Percentiles rank a stretch among this genome's conserved stretches.
Evolutionary conservation across 2,888 invertebrate species (phyloP).

Genomic region (Chrysopilus asiliformis): DNA sequence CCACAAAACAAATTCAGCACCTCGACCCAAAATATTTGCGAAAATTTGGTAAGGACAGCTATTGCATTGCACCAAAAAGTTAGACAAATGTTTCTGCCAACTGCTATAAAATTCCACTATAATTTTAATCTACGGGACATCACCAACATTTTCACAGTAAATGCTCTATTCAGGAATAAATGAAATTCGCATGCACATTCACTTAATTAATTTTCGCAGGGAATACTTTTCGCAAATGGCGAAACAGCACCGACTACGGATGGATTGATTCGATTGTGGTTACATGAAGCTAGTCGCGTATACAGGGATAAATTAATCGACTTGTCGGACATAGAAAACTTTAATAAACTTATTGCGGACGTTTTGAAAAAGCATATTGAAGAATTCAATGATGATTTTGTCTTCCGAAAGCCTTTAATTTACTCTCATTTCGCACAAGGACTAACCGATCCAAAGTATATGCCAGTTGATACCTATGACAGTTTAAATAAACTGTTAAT

Average conservation of each 20-base stretch:
- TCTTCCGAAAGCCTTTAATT: conserved; percentile 65
- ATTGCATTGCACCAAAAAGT: conserved; percentile 65
- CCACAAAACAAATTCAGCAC: conserved; percentile 52
- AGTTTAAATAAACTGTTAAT: conserved; percentile 57
- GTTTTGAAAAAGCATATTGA: conserved; percentile 65
- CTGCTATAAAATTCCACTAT: conserved; percentile 91
- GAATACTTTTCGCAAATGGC: conserved; percentile 67
- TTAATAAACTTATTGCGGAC: conserved; percentile 58
- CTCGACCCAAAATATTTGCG: conserved; percentile 44
- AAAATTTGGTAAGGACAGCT: conserved; percentile 54
- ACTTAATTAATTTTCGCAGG: conserved; percentile 43
- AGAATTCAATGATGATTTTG: conserved; percentile 55
- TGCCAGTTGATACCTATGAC: conserved; percentile 59
- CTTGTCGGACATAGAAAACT: conserved; percentile 56
- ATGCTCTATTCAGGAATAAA: too few species aligned
- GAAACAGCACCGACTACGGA: conserved; percentile 58
- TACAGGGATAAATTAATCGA: conserved; percentile 87
- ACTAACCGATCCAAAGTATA: conserved; percentile 82
- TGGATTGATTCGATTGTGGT: conserved; percentile 68
- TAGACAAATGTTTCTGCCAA: conserved; percentile 67
- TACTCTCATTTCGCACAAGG: conserved; percentile 89
- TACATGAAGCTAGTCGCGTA: conserved; percentile 81
- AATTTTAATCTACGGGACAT: conserved; percentile 85
- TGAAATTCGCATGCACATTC: too few species aligned
- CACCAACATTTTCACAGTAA: conserved; percentile 85